phyloP scores from a whole-genome alignment of 2,888 invertebrate species.

The Trichogramma evanescens region DNA sequence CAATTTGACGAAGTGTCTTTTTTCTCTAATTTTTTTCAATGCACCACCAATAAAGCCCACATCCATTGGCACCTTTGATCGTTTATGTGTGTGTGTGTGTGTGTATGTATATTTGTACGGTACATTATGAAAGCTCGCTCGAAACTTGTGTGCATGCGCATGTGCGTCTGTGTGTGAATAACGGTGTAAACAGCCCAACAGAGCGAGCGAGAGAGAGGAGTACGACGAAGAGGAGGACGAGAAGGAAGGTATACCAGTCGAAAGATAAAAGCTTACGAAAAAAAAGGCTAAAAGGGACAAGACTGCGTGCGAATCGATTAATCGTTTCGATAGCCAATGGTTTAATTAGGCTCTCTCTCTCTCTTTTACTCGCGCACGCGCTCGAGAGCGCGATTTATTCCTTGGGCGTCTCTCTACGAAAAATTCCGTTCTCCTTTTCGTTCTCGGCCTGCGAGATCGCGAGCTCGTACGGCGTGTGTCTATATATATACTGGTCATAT shows the following conservation, averaged over 20 bases:
- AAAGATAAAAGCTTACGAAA: constrained; percentile 2
- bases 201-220: background rate
- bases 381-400: constrained; percentile 17
- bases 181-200: background rate
- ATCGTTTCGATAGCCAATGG: constrained; percentile 38
- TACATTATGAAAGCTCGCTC: too few relatives aligned
- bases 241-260: background rate
- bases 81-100: too few relatives aligned
- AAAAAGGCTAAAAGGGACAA: constrained; percentile 4
- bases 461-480: background rate
- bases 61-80: too few relatives aligned
- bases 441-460: background rate
- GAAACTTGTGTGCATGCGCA: background rate
- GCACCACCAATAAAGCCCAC: too few relatives aligned
- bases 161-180: background rate
- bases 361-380: constrained; percentile 2
- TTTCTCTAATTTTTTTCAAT: too few relatives aligned
- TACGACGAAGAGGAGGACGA: background rate
- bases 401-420: constrained; percentile 24
- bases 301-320: constrained; percentile 36
- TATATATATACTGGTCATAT: too few relatives aligned
- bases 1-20: too few relatives aligned
- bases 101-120: too few relatives aligned
- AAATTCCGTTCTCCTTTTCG: constrained; percentile 24
- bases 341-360: constrained; percentile 33